A percentile compares a stretch with the other conserved stretches of the same genome.
Evolutionary conservation across 2,888 invertebrate genomes (phyloP).

Genomic region (Ectobius pallidus): DNA sequence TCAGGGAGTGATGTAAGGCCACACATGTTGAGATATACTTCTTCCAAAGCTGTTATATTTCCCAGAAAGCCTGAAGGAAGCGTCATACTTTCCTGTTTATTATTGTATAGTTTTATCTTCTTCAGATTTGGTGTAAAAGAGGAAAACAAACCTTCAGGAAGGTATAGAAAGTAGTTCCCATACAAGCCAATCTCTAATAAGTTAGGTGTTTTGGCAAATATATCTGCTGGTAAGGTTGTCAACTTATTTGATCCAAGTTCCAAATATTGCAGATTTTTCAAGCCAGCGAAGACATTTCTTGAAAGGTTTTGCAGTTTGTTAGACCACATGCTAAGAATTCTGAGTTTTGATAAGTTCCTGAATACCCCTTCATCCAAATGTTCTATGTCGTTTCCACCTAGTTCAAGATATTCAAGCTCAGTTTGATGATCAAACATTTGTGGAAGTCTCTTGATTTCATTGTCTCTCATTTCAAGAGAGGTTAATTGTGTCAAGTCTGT

Average conservation of each 20-base stretch:
- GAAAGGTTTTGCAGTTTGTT: constrained; percentile 70
- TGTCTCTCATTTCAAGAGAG: constrained; percentile 68
- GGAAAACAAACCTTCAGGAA: constrained; percentile 65
- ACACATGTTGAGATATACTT: constrained; percentile 59
- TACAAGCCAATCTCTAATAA: constrained; percentile 69
- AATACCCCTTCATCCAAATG: constrained; percentile 67
- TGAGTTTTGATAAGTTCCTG: constrained; percentile 63
- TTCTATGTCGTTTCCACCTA: constrained; percentile 70
- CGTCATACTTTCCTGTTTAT: constrained; percentile 57
- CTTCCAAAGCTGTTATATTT: constrained; percentile 59
- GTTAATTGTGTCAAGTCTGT: constrained; percentile 64
- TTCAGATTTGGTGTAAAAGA: neutral
- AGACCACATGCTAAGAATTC: constrained; percentile 69
- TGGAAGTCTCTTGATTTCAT: constrained; percentile 63
- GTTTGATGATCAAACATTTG: constrained; percentile 63
- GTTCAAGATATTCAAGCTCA: constrained; percentile 65
- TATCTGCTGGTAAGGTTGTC: constrained; percentile 63
- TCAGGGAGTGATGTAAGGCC: constrained; percentile 64
- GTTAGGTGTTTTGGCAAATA: constrained; percentile 67
- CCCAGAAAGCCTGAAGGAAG: constrained; percentile 66
- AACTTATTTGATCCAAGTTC: constrained; percentile 73
- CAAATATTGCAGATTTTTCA: constrained; percentile 66
- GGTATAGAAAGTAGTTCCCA: constrained; percentile 67
- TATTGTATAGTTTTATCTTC: constrained; percentile 47
- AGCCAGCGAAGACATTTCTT: constrained; percentile 66